Base-by-base conservation (phyloP, 2,797 vertebrate genomes). In the Tenualosa thibaudeaui region DNA sequence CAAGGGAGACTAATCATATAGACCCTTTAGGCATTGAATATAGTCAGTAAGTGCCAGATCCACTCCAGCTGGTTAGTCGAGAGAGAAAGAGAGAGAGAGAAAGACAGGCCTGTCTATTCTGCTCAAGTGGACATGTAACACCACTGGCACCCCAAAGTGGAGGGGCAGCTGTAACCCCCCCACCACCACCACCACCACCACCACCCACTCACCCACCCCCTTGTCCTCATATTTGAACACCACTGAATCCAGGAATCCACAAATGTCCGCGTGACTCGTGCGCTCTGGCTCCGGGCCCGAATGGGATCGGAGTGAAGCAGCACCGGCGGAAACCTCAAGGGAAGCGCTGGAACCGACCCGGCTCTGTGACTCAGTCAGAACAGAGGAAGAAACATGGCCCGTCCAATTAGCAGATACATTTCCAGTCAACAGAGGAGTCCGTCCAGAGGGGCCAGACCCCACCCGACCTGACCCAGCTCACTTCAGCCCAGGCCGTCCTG, bases 351-450 rank as follows among this genome's bases (percentile, higher is more conserved):
- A 71, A 71, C 68, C 68, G 68, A 17, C 68, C 37, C 68, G 68
- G 68, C 68, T 71, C 68, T 10, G 68, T 71, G 68, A 71, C 68
- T 71, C 40, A 75, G 68, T 75, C 68, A 22, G 37, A 78, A 87
- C 86, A 86, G 83, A 88, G 88, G 85, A 89, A 89, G 86, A 85
- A 89, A 87, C 87, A 89, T 89, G 88, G 88, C 88, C 86, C 86
- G 84, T 60, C 85, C 88, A 89, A 88, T 90, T 90, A 90, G 49
- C 37, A 81, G 81, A 88, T 89, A 88, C 84, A 87, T 90, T 78
- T 46, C 17, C 71, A 46, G 5, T 46, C 71, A 22, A 40, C 71
- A 46, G 71, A 78, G 68, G 68, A 71, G 71, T n/a, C 37, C 0
- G 71, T 78, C 71, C 40, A 17, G 71, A 40, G 40, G 40, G 71